Evolutionary conservation across 2,797 vertebrate species (phyloP).

Genomic region (Meda fulgida): DNA sequence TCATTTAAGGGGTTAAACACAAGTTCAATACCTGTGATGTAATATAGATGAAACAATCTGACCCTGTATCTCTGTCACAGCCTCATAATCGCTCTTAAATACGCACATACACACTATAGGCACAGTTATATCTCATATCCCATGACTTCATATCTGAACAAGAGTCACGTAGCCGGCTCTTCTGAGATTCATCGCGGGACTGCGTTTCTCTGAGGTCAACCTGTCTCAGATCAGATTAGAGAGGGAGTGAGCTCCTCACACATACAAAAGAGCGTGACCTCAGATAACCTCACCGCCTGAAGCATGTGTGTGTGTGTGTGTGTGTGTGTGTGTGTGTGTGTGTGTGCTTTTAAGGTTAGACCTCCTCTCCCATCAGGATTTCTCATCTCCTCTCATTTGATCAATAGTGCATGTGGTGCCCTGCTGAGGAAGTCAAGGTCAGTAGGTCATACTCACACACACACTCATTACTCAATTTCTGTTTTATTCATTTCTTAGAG

Average conservation of each 20-base stretch:
- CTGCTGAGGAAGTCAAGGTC: conserved; percentile 51
- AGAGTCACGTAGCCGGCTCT: conserved; percentile 6
- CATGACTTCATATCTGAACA: conserved; percentile 15
- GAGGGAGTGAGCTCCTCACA: conserved; percentile 29
- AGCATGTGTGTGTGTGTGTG: conserved; percentile 9
- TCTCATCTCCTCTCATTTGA: conserved; percentile 35
- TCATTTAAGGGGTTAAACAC: conserved; percentile 20
- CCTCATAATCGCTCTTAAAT: not conserved
- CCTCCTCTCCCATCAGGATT: conserved; percentile 25
- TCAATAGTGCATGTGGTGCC: conserved; percentile 34
- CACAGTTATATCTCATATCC: conserved; percentile 1
- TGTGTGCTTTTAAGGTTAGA: conserved; percentile 44
- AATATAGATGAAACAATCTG: conserved; percentile 1
- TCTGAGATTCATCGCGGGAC: conserved; percentile 15
- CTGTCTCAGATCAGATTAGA: conserved; percentile 56
- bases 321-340: conserved; percentile 13
- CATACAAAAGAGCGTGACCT: conserved; percentile 41
- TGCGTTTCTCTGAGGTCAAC: conserved; percentile 28
- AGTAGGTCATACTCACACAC: conserved; percentile 10
- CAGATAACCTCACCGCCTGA: conserved; percentile 43
- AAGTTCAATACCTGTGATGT: conserved; percentile 13
- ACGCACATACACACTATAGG: conserved; percentile 25
- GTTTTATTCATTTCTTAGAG: not conserved
- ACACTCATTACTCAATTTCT: not conserved
- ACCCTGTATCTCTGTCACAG: not conserved